phyloP scores from a whole-genome alignment of 1,140 invertebrate genomes.

The Lepeophtheirus salmonis region DNA sequence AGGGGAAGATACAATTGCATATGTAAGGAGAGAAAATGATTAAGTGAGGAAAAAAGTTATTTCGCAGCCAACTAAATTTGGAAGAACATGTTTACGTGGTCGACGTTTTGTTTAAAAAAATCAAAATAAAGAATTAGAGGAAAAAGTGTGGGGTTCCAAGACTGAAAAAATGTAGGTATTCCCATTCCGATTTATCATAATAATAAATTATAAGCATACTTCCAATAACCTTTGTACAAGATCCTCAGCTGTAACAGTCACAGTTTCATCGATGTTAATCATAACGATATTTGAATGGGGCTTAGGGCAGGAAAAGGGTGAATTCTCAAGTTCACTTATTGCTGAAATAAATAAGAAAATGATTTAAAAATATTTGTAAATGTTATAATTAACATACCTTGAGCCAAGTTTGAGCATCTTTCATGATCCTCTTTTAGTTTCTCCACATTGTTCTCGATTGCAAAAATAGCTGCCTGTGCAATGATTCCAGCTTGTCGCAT shows the following conservation, averaged over 20 bases:
- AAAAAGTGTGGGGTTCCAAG: too few species aligned
- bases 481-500: constrained; percentile 75
- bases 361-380: too few species aligned
- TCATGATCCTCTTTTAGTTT: constrained; percentile 51
- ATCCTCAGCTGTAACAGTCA: neutral
- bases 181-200: too few species aligned
- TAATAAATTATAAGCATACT: too few species aligned
- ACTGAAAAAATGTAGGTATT: too few species aligned
- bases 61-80: too few species aligned
- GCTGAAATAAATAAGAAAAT: neutral
- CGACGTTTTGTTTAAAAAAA: too few species aligned
- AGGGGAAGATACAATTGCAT: too few species aligned
- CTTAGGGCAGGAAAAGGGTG: neutral
- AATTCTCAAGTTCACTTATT: neutral
- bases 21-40: too few species aligned
- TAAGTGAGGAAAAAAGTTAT: too few species aligned
- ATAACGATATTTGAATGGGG: neutral
- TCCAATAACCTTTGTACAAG: neutral
- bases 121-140: too few species aligned
- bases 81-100: too few species aligned
- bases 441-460: constrained; percentile 51
- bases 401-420: constrained; percentile 43
- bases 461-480: constrained; percentile 64
- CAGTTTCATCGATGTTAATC: neutral
- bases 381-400: constrained; percentile 33